A percentile compares a stretch with the other conserved stretches of the same genome.
phyloP scores from a whole-genome alignment of 2,113 vertebrate species.

The Gnathonemus longibarbis region DNA sequence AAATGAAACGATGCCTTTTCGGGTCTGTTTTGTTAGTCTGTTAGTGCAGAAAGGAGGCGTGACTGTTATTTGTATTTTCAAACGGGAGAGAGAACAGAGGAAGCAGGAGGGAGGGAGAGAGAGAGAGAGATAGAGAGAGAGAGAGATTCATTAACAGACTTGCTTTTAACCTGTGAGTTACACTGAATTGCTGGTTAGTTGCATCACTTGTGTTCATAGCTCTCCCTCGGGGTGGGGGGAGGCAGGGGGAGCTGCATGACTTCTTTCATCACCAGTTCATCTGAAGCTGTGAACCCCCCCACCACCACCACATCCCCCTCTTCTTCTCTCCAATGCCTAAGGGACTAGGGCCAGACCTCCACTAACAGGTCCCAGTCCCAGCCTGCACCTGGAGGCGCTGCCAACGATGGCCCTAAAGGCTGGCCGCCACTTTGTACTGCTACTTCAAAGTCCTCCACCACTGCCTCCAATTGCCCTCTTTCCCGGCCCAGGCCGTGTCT shows the following conservation, averaged over 20 bases:
- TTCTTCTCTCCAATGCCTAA: neutral
- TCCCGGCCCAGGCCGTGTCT: constrained; percentile 1
- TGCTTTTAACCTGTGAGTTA: constrained; percentile 36
- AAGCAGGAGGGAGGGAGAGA: neutral
- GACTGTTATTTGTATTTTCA: constrained; percentile 14
- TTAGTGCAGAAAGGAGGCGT: neutral
- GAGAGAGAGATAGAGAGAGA: neutral
- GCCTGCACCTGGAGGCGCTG: neutral
- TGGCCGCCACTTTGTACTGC: constrained; percentile 34
- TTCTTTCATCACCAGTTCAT: constrained; percentile 43
- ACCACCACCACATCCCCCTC: neutral
- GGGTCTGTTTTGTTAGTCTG: neutral
- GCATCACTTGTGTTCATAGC: constrained; percentile 34
- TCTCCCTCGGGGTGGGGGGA: constrained; percentile 26
- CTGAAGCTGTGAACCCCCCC: constrained; percentile 21
- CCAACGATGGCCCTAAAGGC: neutral
- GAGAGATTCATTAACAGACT: neutral
- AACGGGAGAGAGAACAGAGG: neutral
- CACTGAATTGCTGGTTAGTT: constrained; percentile 41
- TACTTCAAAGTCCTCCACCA: constrained; percentile 36
- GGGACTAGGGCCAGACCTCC: constrained; percentile 15
- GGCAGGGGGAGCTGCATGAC: constrained; percentile 32
- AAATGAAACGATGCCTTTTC: neutral
- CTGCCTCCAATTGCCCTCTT: constrained; percentile 18
- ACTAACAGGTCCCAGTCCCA: constrained; percentile 19